phyloP scores from a whole-genome alignment of 1,140 invertebrate species.

The Drepana arcuata region DNA sequence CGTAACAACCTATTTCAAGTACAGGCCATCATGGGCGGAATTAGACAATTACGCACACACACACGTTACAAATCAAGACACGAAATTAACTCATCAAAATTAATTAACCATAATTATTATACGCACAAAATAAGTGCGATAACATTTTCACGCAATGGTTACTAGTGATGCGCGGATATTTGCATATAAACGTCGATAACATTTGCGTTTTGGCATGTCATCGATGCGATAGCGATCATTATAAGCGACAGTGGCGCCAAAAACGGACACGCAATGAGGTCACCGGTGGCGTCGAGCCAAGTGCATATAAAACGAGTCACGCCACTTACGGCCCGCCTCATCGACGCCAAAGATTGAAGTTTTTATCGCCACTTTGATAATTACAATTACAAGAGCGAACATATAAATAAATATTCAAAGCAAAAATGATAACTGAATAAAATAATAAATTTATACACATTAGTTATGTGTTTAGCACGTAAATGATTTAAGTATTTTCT shows the following conservation, averaged over 20 bases:
- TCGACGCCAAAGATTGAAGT: constrained; percentile 16
- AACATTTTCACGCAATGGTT: neutral
- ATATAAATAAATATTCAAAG: no score
- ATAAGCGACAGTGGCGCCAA: constrained; percentile 44
- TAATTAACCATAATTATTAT: neutral
- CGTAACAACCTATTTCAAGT: no score
- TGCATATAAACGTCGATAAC: constrained; percentile 29
- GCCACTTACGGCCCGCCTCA: constrained; percentile 7
- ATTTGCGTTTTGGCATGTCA: constrained; percentile 41
- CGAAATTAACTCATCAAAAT: neutral
- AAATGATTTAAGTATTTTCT: constrained; percentile 11
- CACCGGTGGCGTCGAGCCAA: constrained; percentile 46
- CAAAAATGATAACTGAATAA: no score
- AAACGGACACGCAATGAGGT: constrained; percentile 47
- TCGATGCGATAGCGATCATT: constrained; percentile 39
- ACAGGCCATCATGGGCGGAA: no score
- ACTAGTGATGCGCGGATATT: constrained; percentile 11
- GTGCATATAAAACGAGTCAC: constrained; percentile 31
- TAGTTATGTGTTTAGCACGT: no score
- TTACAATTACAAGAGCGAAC: constrained; percentile 7
- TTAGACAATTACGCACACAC: neutral
- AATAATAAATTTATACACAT: no score
- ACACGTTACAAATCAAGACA: neutral
- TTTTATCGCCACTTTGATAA: constrained; percentile 22
- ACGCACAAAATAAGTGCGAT: neutral